Evolutionary conservation across 2,797 vertebrate species (phyloP).

Genomic region (Crax fasciolata): DNA sequence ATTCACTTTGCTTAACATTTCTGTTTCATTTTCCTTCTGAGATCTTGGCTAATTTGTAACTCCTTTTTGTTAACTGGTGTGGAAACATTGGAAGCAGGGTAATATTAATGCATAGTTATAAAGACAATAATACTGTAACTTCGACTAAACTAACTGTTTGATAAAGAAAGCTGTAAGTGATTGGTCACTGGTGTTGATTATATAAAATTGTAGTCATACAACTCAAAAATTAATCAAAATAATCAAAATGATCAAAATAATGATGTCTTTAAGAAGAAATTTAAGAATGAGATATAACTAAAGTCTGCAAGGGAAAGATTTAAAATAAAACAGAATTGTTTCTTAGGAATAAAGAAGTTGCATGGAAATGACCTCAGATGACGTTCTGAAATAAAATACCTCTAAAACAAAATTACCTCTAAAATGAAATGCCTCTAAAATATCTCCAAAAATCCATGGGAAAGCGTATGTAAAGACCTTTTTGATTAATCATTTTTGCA

Average conservation of each 20-base stretch:
- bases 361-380: background rate
- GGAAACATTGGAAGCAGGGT: background rate
- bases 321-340: background rate
- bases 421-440: background rate
- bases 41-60: background rate
- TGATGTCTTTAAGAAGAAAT: background rate
- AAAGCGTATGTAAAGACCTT: background rate
- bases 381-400: slow-evolving; percentile 1
- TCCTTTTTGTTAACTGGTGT: background rate
- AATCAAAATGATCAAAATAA: background rate
- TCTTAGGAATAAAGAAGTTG: background rate
- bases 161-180: background rate
- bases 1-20: background rate
- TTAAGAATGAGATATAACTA: background rate
- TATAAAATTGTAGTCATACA: background rate
- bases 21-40: background rate
- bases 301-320: background rate
- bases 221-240: background rate
- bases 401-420: background rate
- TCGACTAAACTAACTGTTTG: background rate
- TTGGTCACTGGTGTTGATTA: background rate
- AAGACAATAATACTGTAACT: background rate
- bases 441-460: background rate
- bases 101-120: background rate
- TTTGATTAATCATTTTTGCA: background rate